Base-by-base conservation (phyloP, 2,113 vertebrate genomes). In the Notothenia rossii region DNA sequence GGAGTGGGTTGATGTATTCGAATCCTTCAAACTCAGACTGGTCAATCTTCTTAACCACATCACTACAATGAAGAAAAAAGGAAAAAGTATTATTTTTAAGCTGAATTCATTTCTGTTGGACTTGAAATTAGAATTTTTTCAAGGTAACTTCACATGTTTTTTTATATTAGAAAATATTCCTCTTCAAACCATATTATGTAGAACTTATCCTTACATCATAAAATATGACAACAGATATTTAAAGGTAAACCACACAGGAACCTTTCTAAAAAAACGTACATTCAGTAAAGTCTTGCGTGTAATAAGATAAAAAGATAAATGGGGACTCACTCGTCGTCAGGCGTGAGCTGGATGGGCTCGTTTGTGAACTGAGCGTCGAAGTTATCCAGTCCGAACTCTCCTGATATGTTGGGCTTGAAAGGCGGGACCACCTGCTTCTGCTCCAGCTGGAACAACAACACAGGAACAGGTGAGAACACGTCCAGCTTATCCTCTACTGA, bases 11-110 rank as follows among this genome's bases (percentile, higher is more conserved):
- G 94, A 99, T 99, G 90, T 99, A 99, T 94, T 99, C 98, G 62
- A 99, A 99, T 20, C 98, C 98, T 95, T 99, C 98, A 85, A 99
- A 99, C 92, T 99, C 98, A 54, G 98, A 99, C 92, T 99, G 98
- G 91, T 99, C 98, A 70, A 99, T 99, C 95, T 99, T 99, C 95
- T 96, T 97, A 74, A 99, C 97, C 82, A 96, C 95, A 72, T 99
- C 98, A 49, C 98, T 99, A 83, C 6, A 33, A 63, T 2, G 54
- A 82, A 90, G 65, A 77, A n/a, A 50, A 60, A 50, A 60, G 22
- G 55, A 36, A 61, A 48, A 48, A 2, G 17, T 29, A 29, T 29
- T 29, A 0, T 29, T 29, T 29, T 29, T 29, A 29, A 29, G 29
- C 29, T 29, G 29, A 29, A 29, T 29, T 29, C 3, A 29, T 18